Evolutionary conservation across 2,888 invertebrate species (phyloP).

Genomic region (Rhingia campestris): DNA sequence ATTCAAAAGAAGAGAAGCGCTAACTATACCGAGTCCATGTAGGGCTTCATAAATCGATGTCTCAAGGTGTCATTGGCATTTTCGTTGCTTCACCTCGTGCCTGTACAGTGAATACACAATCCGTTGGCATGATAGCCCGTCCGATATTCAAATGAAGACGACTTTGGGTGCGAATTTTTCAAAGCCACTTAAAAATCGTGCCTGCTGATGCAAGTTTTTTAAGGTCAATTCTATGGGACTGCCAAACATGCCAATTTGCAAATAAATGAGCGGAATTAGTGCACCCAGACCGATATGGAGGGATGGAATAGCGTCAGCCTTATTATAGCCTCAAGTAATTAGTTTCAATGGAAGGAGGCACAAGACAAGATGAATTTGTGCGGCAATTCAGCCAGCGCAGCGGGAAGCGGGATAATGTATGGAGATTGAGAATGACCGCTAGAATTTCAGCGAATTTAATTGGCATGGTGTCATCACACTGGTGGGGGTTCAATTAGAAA

Average conservation of each 20-base stretch:
- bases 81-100: constrained; percentile 23
- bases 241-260: constrained; percentile 37
- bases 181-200: constrained; percentile 18
- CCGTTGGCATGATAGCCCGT: background rate
- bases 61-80: constrained; percentile 61
- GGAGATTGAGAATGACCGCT: constrained; percentile 15
- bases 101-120: background rate
- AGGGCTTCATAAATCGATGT: constrained; percentile 64
- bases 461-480: constrained; percentile 55
- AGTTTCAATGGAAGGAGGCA: constrained; percentile 47
- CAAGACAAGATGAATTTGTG: background rate
- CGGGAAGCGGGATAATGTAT: constrained; percentile 10
- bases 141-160: constrained; percentile 5
- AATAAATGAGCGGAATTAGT: constrained; percentile 49
- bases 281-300: constrained; percentile 2
- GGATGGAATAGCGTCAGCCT: constrained; percentile 59
- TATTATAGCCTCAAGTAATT: constrained; percentile 64
- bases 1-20: constrained; percentile 9
- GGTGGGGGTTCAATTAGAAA: constrained; percentile 8
- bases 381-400: constrained; percentile 5
- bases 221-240: constrained; percentile 49
- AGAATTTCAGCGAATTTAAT: constrained; percentile 38
- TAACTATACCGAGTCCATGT: background rate
- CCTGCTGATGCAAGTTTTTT: constrained; percentile 32
- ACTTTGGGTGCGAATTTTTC: constrained; percentile 6